Evolutionary conservation across 2,888 invertebrate genomes (phyloP).

Genomic region (Arctia plantaginis): DNA sequence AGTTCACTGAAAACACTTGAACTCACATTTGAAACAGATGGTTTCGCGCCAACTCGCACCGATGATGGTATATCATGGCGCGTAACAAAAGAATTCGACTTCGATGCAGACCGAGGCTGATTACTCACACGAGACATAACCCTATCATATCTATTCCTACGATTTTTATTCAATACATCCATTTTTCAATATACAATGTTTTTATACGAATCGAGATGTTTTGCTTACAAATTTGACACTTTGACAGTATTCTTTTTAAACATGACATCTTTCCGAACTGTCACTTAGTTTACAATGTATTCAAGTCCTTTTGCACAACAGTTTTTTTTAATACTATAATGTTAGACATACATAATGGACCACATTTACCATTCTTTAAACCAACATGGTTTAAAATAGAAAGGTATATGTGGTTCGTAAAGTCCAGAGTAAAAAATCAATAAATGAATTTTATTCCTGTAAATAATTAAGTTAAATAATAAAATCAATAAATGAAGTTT

Average conservation of each 20-base stretch:
- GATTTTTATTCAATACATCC: slow-evolving; percentile 50
- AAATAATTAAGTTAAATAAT: no score
- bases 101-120: slow-evolving; percentile 59
- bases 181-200: slow-evolving; percentile 48
- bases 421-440: background rate
- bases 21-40: slow-evolving; percentile 67
- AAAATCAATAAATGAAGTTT: no score
- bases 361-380: no score
- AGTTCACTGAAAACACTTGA: slow-evolving; percentile 72
- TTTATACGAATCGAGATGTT: slow-evolving; percentile 40
- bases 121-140: slow-evolving; percentile 76
- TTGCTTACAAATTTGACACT: slow-evolving; percentile 33
- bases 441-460: background rate
- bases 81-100: slow-evolving; percentile 66
- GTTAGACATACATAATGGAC: no score
- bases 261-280: background rate
- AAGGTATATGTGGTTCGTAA: background rate
- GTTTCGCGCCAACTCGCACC: slow-evolving; percentile 73
- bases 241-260: slow-evolving; percentile 15
- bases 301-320: background rate
- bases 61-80: slow-evolving; percentile 69
- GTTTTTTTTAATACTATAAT: background rate
- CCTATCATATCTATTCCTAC: slow-evolving; percentile 67
- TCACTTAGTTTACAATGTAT: background rate
- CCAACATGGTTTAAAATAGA: background rate